Evolutionary conservation across 2,113 vertebrate genomes (phyloP), one percentile per base, ranked within the genome.

Genomic region (Sterrhoptilus dennistouni): DNA sequence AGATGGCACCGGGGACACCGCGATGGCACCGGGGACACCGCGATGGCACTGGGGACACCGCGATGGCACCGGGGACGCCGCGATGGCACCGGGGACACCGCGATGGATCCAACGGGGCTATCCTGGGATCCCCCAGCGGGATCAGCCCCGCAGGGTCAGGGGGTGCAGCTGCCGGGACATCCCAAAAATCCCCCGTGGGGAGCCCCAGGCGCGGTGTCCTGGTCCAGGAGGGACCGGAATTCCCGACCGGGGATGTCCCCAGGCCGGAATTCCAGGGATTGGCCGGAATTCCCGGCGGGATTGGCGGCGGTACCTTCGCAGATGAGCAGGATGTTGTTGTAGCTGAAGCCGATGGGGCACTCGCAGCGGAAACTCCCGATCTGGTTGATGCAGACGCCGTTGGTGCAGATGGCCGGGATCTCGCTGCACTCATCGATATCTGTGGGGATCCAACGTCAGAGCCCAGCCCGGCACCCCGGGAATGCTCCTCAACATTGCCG

Each of bases 321-420:
- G 94, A 99, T 98, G 92, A 99, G 98, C 70, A 99, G 97, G 85
- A 98, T 98, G 93, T 99, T 98, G 98, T 99, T 99, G 97, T 99
- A 99, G 96, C 98, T 98, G 98, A 99, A 99, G 56, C 99, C 99
- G 77, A 98, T 98, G 11, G 98, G 99, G 87, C 99, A 99, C 96
- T 99, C 98, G 44, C 99, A 99, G 78, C 98, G 98, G 98, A 99
- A 99, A 94, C 99, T 99, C 60, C 99, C 99, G 0, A 99, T 99
- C 94, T 99, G 99, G 97, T 99, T 99, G 98, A 99, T 98, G 94
- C 99, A 99, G 77, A 99, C 97, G 2, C 99, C 99, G 1, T 98
- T 98, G 18, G 98, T 98, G 65, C 99, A 99, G 96, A 99, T 98
- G 1, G 98, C 98, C 0, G 99, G 98, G 83, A 99, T 99, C 97